Evolutionary conservation across 1,140 invertebrate genomes (phyloP).

Genomic region (Maniola jurtina): DNA sequence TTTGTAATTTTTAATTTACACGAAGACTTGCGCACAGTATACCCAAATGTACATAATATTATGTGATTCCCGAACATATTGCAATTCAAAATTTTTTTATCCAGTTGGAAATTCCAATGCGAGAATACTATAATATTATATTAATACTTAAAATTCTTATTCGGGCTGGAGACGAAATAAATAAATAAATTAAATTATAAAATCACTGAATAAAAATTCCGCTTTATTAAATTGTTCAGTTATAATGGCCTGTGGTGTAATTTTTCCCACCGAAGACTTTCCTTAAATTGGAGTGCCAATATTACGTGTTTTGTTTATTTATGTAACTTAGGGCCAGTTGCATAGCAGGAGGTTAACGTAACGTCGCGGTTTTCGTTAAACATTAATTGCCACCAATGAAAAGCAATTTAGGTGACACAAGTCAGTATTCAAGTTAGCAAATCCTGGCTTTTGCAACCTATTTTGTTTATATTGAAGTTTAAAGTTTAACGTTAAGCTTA

Average conservation of each 20-base stretch:
- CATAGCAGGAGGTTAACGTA: background rate
- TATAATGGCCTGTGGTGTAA: slow-evolving; percentile 22
- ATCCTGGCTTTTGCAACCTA: too few species aligned
- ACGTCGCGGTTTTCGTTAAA: background rate
- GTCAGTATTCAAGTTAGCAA: too few species aligned
- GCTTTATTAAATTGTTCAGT: slow-evolving; percentile 13
- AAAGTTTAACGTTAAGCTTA: too few species aligned
- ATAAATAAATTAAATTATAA: background rate
- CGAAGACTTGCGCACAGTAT: too few species aligned
- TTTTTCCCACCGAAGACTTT: slow-evolving; percentile 40
- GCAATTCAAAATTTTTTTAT: too few species aligned
- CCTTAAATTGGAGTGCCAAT: slow-evolving; percentile 43
- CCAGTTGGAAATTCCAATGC: background rate
- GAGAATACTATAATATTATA: background rate
- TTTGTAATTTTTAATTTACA: too few species aligned
- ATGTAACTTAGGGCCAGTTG: background rate
- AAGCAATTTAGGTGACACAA: too few species aligned
- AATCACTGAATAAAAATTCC: background rate
- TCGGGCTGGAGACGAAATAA: background rate
- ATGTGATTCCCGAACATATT: too few species aligned
- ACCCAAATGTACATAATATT: too few species aligned
- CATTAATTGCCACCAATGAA: too few species aligned
- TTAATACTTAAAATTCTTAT: background rate
- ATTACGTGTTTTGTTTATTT: slow-evolving; percentile 19
- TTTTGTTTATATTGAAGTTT: too few species aligned